phyloP scores from a whole-genome alignment of 2,888 invertebrate genomes.

The Athetis lepigone region DNA sequence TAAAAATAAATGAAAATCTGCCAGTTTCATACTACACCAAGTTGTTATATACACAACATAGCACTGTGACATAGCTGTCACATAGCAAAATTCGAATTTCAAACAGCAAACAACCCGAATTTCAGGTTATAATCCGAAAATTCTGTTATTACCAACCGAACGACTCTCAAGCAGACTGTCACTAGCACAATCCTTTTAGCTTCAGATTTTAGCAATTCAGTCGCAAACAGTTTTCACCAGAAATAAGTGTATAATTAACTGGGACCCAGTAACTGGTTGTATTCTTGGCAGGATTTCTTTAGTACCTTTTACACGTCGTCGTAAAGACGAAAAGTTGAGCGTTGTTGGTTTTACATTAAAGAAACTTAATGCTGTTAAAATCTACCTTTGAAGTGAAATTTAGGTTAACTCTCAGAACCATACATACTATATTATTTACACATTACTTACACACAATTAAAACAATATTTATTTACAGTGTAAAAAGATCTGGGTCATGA shows the following conservation, averaged over 20 bases:
- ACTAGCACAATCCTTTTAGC: conserved; percentile 28
- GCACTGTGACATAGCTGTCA: neutral
- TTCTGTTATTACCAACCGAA: conserved; percentile 5
- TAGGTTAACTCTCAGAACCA: no score
- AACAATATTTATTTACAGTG: no score
- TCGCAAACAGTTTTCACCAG: conserved; percentile 18
- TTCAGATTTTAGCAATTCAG: no score
- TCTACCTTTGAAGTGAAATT: no score
- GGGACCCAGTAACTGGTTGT: conserved; percentile 21
- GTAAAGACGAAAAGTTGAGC: conserved; percentile 23
- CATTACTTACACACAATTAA: no score
- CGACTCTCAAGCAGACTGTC: conserved; percentile 6
- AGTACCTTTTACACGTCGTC: conserved; percentile 12
- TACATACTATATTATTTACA: no score
- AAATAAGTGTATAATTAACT: conserved; percentile 50
- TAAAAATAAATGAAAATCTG: neutral
- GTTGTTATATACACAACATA: no score
- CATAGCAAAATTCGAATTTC: neutral
- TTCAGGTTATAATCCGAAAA: neutral
- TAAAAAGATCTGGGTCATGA: no score
- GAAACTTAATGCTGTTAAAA: no score
- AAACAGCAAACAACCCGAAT: neutral
- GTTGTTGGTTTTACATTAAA: conserved; percentile 12
- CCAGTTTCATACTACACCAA: neutral
- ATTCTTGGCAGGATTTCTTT: conserved; percentile 14